A percentile compares a stretch with the other conserved stretches of the same genome.
Conservation (phyloP, 2,797 vertebrate genomes). For the Karalla daura region DNA sequence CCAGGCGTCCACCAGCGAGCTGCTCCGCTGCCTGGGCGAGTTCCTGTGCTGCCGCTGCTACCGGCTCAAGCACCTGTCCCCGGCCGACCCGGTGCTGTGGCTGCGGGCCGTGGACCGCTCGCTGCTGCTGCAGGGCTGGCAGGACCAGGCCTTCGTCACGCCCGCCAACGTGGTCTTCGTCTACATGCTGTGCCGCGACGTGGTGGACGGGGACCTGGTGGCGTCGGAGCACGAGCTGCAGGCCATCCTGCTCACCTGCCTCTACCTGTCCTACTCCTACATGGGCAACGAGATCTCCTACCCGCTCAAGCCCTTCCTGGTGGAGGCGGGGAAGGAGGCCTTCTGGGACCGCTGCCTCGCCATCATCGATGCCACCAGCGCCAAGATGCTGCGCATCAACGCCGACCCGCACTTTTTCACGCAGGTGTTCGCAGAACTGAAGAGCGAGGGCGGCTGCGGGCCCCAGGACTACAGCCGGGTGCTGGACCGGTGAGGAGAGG, state of each 20-base stretch:
- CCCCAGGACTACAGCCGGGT: conserved; percentile 83
- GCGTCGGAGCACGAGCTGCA: conserved; percentile 86
- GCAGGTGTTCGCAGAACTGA: conserved; percentile 87
- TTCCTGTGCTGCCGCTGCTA: conserved; percentile 88
- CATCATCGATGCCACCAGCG: conserved; percentile 85
- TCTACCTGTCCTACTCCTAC: conserved; percentile 97
- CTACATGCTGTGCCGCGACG: conserved; percentile 88
- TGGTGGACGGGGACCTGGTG: conserved; percentile 84
- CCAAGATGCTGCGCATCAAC: conserved; percentile 89
- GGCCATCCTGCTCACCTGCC: conserved; percentile 87
- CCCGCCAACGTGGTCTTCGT: conserved; percentile 90
- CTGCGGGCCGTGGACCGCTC: conserved; percentile 87
- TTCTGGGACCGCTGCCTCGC: conserved; percentile 89
- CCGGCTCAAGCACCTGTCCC: conserved; percentile 84
- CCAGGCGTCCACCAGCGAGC: conserved; percentile 89
- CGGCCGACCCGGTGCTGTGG: conserved; percentile 86
- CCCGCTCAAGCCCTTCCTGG: conserved; percentile 89
- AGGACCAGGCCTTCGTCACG: conserved; percentile 90
- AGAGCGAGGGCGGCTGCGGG: conserved; percentile 83
- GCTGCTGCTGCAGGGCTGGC: conserved; percentile 88
- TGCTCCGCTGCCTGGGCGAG: conserved; percentile 86
- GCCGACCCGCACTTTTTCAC: conserved; percentile 90
- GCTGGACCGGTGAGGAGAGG: conserved; percentile 83
- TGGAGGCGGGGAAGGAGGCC: conserved; percentile 86
- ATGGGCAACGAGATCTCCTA: conserved; percentile 99